Conservation (phyloP, 30 jellyfish, hydroid and myxozoan species). For the Euphysa ruthae region DNA sequence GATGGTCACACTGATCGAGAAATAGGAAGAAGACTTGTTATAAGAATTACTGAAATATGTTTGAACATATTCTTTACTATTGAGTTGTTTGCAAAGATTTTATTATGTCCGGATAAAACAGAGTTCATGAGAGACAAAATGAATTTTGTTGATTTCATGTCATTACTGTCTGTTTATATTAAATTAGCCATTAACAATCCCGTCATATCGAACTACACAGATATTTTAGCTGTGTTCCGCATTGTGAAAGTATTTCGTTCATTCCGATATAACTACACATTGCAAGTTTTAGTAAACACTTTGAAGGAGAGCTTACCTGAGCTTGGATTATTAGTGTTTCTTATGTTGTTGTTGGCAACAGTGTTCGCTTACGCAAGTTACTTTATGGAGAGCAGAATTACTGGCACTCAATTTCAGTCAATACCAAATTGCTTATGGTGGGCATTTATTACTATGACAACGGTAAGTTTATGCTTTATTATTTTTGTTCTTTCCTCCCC, state of each 20-base stretch:
- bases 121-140: slow-evolving; percentile 32
- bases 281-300: slow-evolving; percentile 78
- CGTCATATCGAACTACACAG: slow-evolving; percentile 28
- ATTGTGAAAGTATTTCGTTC: slow-evolving; percentile 77
- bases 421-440: slow-evolving; percentile 87
- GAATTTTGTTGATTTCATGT: slow-evolving; percentile 67
- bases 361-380: slow-evolving; percentile 71
- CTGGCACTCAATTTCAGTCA: slow-evolving; percentile 41
- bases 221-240: slow-evolving; percentile 69
- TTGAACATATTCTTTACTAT: slow-evolving; percentile 46
- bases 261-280: slow-evolving; percentile 72
- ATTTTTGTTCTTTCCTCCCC: too few relatives aligned
- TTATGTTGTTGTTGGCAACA: slow-evolving; percentile 58
- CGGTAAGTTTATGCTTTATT: too few relatives aligned
- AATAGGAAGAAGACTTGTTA: slow-evolving; percentile 16
- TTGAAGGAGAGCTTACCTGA: slow-evolving; percentile 74
- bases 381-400: slow-evolving; percentile 45
- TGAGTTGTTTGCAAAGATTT: slow-evolving; percentile 48
- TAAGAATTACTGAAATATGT: slow-evolving; percentile 30
- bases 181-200: not conserved
- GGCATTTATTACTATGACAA: slow-evolving; percentile 86
- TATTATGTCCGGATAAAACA: slow-evolving; percentile 58
- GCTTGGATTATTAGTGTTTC: slow-evolving; percentile 59
- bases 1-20: not conserved
- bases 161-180: slow-evolving; percentile 59